These are phyloP conservation scores for Macrotis lagotis DNA, from an alignment of 2,113 vertebrate species.

Conservation along the genomic window DNA sequence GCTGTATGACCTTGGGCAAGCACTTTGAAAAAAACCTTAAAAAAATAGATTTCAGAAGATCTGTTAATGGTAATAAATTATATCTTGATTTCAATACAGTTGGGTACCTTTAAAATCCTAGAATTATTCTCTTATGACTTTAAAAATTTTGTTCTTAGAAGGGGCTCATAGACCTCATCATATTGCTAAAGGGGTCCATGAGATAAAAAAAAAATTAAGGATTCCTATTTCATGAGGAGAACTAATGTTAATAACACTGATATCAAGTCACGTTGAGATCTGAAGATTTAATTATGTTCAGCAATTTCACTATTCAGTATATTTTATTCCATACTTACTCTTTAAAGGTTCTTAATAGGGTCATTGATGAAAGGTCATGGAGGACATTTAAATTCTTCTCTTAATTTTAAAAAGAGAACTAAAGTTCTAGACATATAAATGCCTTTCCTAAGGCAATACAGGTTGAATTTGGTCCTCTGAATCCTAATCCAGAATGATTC, in stretches of 20 bases:
- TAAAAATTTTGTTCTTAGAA: neutral
- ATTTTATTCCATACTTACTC: neutral
- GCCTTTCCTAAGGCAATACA: neutral
- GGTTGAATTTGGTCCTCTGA: neutral
- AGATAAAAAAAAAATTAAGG: no score
- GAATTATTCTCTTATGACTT: neutral
- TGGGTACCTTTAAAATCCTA: no score
- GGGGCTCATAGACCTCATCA: neutral
- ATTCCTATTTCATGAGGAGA: neutral
- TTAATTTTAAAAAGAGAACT: neutral
- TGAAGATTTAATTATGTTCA: neutral
- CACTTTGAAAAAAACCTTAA: no score
- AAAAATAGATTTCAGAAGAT: no score
- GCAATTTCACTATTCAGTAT: neutral
- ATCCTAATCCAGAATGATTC: neutral
- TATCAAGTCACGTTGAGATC: neutral
- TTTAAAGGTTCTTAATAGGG: neutral
- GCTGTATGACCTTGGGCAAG: no score
- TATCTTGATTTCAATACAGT: no score
- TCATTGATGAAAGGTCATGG: neutral
- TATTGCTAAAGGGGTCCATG: neutral
- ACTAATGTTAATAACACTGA: neutral
- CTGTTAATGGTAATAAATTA: no score
- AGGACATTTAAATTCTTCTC: neutral
- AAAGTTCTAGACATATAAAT: neutral